These are phyloP conservation scores for Tenthredo notha DNA, from an alignment of 2,888 invertebrate species.

Conservation along the genomic window DNA sequence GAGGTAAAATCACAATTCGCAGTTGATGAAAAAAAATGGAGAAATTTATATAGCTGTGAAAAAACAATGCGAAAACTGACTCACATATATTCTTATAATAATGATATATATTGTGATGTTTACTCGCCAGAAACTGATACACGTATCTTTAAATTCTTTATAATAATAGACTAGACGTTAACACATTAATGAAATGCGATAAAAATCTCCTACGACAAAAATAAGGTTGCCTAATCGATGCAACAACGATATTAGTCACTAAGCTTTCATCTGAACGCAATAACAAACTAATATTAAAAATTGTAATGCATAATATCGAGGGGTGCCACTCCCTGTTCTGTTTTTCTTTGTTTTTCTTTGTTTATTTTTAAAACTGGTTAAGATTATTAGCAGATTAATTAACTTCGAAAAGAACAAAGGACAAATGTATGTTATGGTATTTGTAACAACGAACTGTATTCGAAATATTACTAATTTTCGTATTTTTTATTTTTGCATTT, in stretches of 20 bases:
- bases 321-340: conserved; percentile 34
- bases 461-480: neutral
- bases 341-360: neutral
- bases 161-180: conserved; percentile 6
- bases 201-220: neutral
- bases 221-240: neutral
- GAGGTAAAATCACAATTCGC: neutral
- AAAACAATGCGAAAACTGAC: neutral
- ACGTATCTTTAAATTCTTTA: neutral
- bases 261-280: neutral
- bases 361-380: neutral
- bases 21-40: neutral
- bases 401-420: neutral
- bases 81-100: neutral
- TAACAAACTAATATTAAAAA: neutral
- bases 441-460: neutral
- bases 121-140: conserved; percentile 4
- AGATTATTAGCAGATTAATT: neutral
- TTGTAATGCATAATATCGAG: neutral
- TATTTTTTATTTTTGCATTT: neutral
- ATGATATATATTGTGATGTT: neutral
- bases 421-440: neutral
- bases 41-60: neutral
- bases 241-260: neutral
- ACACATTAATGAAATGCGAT: neutral